Evolutionary conservation across 2,113 vertebrate genomes (phyloP).

Genomic region (Opisthocomus hoazin): DNA sequence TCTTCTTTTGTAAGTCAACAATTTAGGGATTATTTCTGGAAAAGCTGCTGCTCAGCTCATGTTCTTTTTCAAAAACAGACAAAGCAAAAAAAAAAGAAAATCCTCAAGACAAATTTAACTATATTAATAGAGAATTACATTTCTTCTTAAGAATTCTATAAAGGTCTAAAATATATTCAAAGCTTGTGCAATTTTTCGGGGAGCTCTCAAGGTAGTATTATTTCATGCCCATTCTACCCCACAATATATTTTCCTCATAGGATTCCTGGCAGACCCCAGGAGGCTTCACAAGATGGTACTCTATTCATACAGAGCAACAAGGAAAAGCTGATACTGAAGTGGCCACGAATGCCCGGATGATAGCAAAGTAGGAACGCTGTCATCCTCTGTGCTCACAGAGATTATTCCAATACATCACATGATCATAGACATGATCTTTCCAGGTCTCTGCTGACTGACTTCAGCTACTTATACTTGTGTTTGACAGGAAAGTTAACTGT

Average conservation of each 20-base stretch:
- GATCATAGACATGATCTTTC: background rate
- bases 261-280: background rate
- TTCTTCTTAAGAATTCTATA: background rate
- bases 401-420: too few species aligned
- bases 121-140: background rate
- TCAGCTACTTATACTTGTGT: background rate
- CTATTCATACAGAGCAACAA: background rate
- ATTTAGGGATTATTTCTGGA: background rate
- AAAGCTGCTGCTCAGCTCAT: background rate
- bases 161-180: background rate
- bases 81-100: background rate
- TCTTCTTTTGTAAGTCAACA: background rate
- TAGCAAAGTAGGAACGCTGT: background rate
- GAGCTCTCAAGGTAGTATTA: background rate
- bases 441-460: background rate
- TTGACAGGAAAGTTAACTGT: background rate
- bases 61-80: background rate
- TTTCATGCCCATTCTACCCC: background rate
- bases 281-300: background rate
- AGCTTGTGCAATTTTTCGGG: background rate
- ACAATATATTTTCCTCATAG: background rate
- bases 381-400: background rate
- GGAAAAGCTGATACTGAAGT: background rate
- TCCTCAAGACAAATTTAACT: background rate
- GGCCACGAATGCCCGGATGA: background rate